phyloP scores from a whole-genome alignment of 2,888 invertebrate genomes.

The Microchrysa polita region DNA sequence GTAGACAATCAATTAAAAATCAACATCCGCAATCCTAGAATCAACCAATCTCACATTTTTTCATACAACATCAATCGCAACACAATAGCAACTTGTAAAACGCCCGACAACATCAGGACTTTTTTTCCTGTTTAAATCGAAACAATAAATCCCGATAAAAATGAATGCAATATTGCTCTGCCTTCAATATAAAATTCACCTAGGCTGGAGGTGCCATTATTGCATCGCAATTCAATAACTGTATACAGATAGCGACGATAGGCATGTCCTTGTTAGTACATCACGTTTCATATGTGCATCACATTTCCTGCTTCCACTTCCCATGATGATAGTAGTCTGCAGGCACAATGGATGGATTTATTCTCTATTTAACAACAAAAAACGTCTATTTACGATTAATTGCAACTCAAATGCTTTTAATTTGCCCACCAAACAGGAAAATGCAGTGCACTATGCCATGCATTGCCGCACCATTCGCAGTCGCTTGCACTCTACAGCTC shows the following conservation, averaged over 20 bases:
- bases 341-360: conserved; percentile 36
- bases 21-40: no score
- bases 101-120: conserved; percentile 20
- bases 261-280: neutral
- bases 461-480: neutral
- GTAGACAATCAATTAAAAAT: no score
- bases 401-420: conserved; percentile 44
- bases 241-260: no score
- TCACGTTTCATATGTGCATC: neutral
- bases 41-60: no score
- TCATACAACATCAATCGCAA: neutral
- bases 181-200: conserved; percentile 17
- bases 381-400: conserved; percentile 44
- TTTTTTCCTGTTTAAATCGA: neutral
- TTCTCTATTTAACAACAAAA: conserved; percentile 45
- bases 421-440: conserved; percentile 40
- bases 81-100: conserved; percentile 17
- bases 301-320: conserved; percentile 28
- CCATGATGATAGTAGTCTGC: conserved; percentile 13
- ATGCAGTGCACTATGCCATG: conserved; percentile 34
- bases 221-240: conserved; percentile 11
- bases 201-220: neutral
- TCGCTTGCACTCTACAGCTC: conserved; percentile 22
- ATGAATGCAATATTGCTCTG: conserved; percentile 12
- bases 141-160: conserved; percentile 35